Conservation (phyloP, 1,140 invertebrate species). For the Camponotus vicinus region DNA sequence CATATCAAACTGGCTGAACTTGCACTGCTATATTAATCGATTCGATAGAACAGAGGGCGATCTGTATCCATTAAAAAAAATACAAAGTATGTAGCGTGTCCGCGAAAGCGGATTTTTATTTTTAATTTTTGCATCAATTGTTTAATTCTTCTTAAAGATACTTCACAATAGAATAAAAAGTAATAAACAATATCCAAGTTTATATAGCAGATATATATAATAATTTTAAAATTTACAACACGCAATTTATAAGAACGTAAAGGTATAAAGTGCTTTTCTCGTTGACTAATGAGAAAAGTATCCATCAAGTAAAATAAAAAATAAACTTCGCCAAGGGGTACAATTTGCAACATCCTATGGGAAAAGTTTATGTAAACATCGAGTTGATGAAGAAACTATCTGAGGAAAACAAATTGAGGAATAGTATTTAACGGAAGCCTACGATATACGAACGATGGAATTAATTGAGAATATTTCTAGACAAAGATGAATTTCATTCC, state of each 20-base stretch:
- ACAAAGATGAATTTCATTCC: not conserved
- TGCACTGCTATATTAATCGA: constrained; percentile 56
- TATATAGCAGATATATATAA: not conserved
- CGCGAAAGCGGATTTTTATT: not conserved
- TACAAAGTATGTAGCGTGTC: not conserved
- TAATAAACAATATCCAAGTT: constrained; percentile 8
- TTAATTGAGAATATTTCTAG: not conserved
- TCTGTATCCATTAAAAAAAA: not conserved
- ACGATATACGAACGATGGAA: not conserved
- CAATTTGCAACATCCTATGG: constrained; percentile 24
- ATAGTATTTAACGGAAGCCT: not conserved
- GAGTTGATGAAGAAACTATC: constrained; percentile 10
- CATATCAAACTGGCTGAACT: constrained; percentile 68
- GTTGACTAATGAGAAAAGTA: constrained; percentile 39
- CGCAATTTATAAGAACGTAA: not conserved
- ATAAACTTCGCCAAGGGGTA: not conserved
- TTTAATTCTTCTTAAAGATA: not conserved
- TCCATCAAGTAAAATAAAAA: not conserved
- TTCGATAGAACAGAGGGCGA: constrained; percentile 7
- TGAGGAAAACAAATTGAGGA: constrained; percentile 7
- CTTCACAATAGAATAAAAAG: not conserved
- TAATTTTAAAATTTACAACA: not conserved
- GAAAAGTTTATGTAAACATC: constrained; percentile 27
- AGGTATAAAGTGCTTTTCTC: not conserved
- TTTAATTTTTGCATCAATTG: not conserved